A percentile compares a stretch with the other conserved stretches of the same genome.
Evolutionary conservation across 1,140 invertebrate species (phyloP).

Genomic region (Brachionus rubens): DNA sequence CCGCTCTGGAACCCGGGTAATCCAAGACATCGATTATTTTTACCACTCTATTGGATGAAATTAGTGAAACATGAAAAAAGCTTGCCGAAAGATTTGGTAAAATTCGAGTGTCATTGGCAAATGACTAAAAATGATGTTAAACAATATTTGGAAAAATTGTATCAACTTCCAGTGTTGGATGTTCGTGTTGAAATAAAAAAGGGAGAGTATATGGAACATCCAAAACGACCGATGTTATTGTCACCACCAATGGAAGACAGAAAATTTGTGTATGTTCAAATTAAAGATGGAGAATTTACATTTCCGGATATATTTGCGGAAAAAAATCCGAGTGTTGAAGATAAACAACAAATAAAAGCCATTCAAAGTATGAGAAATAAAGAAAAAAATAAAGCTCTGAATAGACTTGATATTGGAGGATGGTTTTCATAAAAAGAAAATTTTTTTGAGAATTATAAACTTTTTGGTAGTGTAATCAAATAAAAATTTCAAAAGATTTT

Average conservation of each 20-base stretch:
- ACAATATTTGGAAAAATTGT: constrained; percentile 47
- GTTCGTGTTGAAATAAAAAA: constrained; percentile 11
- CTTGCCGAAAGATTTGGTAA: constrained; percentile 35
- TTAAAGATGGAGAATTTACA: background rate
- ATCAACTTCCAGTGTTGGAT: constrained; percentile 41
- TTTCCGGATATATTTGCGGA: constrained; percentile 44
- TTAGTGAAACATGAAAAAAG: constrained; percentile 17
- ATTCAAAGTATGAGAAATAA: constrained; percentile 27
- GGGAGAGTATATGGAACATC: constrained; percentile 44
- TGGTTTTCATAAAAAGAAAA: constrained; percentile 26
- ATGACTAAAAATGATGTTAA: constrained; percentile 38
- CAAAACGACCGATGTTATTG: background rate
- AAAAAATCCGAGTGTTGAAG: background rate
- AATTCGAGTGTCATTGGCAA: constrained; percentile 46
- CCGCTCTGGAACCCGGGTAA: constrained; percentile 43
- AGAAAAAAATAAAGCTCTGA: constrained; percentile 40
- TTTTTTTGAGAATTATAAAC: background rate
- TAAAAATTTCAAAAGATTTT: background rate
- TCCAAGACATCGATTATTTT: constrained; percentile 30
- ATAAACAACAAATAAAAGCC: constrained; percentile 8
- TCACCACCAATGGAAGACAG: constrained; percentile 32
- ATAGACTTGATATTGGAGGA: constrained; percentile 39
- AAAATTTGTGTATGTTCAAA: constrained; percentile 46
- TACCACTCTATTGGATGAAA: constrained; percentile 38
- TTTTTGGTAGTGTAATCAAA: background rate